Percentiles rank a stretch among this genome's conserved stretches.
Conservation (phyloP, 2,888 invertebrate species). For the Agapetus fuscipes region DNA sequence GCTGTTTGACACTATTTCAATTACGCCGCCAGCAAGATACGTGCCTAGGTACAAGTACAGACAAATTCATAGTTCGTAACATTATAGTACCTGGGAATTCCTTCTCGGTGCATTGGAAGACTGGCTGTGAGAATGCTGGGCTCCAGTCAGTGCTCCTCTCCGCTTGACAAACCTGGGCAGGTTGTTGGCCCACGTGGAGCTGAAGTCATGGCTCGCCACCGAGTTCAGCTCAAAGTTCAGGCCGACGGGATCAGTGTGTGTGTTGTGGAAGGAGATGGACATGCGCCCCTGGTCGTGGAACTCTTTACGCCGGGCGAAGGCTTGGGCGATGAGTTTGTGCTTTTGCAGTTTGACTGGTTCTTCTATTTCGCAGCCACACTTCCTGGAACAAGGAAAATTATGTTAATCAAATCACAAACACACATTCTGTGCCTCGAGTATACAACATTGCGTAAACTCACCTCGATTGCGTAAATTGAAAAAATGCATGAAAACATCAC, state of each 20-base stretch:
- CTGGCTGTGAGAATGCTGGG: constrained; percentile 34
- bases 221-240: constrained; percentile 64
- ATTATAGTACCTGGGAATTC: constrained; percentile 45
- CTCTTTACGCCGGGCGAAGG: constrained; percentile 78
- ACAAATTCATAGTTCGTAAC: too few relatives aligned
- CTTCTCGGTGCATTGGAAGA: constrained; percentile 49
- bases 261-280: constrained; percentile 79
- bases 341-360: constrained; percentile 67
- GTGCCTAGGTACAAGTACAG: too few relatives aligned
- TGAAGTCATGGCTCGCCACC: constrained; percentile 70
- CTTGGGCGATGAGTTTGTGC: constrained; percentile 86
- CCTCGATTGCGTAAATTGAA: too few relatives aligned
- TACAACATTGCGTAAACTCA: too few relatives aligned
- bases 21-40: too few relatives aligned
- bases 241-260: constrained; percentile 85
- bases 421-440: too few relatives aligned
- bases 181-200: constrained; percentile 87
- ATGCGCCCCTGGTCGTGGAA: constrained; percentile 75
- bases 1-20: too few relatives aligned
- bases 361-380: constrained; percentile 58
- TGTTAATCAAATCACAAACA: not conserved
- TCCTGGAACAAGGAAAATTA: constrained; percentile 38
- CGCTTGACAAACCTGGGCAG: constrained; percentile 78
- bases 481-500: too few relatives aligned
- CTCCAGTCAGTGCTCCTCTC: constrained; percentile 59